These are phyloP conservation scores for Ditylenchus weischeri DNA, from an alignment of 2,888 invertebrate species.

Conservation along the genomic window DNA sequence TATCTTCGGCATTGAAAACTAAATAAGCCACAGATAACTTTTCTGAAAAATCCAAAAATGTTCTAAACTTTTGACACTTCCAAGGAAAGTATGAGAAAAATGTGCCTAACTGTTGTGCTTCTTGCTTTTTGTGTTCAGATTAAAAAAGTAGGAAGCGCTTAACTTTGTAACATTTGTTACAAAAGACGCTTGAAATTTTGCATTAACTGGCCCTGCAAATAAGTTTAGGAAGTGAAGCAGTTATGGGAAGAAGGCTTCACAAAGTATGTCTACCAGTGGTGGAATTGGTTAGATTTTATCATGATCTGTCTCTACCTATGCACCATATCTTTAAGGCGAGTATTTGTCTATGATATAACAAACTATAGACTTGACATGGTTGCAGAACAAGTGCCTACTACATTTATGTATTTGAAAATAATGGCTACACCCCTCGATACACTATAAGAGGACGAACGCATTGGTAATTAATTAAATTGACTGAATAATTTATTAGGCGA, in stretches of 20 bases:
- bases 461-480: slow-evolving; percentile 56
- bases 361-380: slow-evolving; percentile 6
- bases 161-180: no score
- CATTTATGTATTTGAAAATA: slow-evolving; percentile 35
- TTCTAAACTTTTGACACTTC: no score
- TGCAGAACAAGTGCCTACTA: slow-evolving; percentile 40
- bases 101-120: no score
- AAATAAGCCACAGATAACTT: no score
- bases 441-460: slow-evolving; percentile 52
- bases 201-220: no score
- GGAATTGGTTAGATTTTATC: slow-evolving; percentile 67
- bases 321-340: slow-evolving; percentile 63
- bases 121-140: no score
- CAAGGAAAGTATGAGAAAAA: no score
- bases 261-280: slow-evolving; percentile 65
- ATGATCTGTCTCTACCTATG: slow-evolving; percentile 65
- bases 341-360: slow-evolving; percentile 55
- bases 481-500: neutral
- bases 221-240: neutral
- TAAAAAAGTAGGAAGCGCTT: no score
- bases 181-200: no score
- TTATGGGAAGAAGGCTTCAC: slow-evolving; percentile 65
- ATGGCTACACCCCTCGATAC: slow-evolving; percentile 38
- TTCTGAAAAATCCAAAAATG: no score
- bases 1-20: no score